phyloP scores from a whole-genome alignment of 2,113 vertebrate genomes.

The Heliornis fulica region DNA sequence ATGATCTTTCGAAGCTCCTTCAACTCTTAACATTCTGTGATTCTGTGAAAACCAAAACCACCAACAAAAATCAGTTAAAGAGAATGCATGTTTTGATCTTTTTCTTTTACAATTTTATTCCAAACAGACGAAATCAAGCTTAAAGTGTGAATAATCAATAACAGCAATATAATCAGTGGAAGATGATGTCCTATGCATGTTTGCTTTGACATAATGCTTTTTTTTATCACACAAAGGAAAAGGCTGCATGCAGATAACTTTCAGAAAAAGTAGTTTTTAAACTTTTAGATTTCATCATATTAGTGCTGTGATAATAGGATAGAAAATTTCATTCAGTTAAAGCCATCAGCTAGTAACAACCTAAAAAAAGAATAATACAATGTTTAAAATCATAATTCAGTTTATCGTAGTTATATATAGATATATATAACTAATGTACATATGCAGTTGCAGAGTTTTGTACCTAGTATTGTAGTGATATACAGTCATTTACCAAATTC shows the following conservation, averaged over 20 bases:
- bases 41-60: too few relatives aligned
- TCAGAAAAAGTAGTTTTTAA: background rate
- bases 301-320: background rate
- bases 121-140: background rate
- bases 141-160: background rate
- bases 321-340: background rate
- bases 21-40: too few relatives aligned
- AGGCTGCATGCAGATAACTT: background rate
- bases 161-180: background rate
- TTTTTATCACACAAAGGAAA: background rate
- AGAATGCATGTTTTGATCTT: background rate
- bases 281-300: background rate
- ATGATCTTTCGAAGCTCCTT: too few relatives aligned
- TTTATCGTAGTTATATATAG: background rate
- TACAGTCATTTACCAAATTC: too few relatives aligned
- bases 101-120: background rate
- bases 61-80: background rate
- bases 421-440: background rate
- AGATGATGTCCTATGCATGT: background rate
- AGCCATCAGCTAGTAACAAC: background rate
- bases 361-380: background rate
- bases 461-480: background rate
- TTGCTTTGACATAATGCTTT: background rate
- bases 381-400: background rate
- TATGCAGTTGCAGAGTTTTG: background rate